Evolutionary conservation across 2,113 vertebrate genomes (phyloP), one percentile per base, ranked within the genome.

Genomic region (Sylvilagus bachmani): DNA sequence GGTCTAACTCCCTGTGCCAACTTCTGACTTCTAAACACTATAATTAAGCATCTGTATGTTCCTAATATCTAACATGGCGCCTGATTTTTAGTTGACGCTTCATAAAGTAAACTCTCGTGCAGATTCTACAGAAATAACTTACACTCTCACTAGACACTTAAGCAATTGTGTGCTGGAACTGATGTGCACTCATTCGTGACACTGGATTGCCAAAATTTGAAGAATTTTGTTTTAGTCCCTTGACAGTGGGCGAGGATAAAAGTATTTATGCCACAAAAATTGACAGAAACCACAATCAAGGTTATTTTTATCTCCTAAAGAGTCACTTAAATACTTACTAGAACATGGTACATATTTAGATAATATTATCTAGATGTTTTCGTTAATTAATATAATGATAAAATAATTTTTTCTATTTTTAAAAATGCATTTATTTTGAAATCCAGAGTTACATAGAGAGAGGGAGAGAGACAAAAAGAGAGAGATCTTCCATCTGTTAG

Each of bases 31-130:
- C 44, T 6, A 44, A 44, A 44, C 44, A 71, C 61, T 92, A 27
- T 74, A 83, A 38, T 69, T 74, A 61, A 38, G 79, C 17, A 24
- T 74, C n/a, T 94, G 95, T 93, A 6, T 91, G 55, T 75, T 78
- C 29, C 64, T 94, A 27, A 75, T 93, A 53, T 64, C 24, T 86
- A 90, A 29, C 3, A 33, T 0, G 66, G 11, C 29, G 83, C 66
- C 70, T 64, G 38, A 51, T 38, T 86, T 90, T 93, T 79, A 84
- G 64, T 89, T 83, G 62, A 73, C 70, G 27, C 44, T 95, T 89
- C 71, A 44, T 90, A 73, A 89, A 74, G 71, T 89, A 38, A 62
- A 82, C 85, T 90, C 67, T 17, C 86, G 24, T 79, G 58, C 81
- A 13, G 93, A 70, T 53, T 90, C 49, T 38, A 5, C 10, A 64